Base-by-base conservation (phyloP, 2,888 invertebrate genomes). In the Watsonalla binaria region DNA sequence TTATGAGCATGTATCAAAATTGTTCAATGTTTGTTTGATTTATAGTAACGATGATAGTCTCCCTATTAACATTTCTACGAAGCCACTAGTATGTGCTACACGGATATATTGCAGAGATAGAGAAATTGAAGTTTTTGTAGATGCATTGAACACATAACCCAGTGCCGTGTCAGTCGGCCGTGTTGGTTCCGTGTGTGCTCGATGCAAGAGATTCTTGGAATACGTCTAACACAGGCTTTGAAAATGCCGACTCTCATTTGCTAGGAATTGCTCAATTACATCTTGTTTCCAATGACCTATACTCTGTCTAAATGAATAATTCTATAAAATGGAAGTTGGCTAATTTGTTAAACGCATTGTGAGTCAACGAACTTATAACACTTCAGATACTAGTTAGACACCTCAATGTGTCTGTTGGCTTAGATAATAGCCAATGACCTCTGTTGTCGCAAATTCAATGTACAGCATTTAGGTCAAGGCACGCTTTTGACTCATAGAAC, bases 151-250 rank as follows among this genome's bases (percentile, higher is more conserved):
- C 60, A 54, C 58, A 59, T 68, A 61, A 65, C 63, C 65, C 65
- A 62, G 59, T 70, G 74, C 67, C 70, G 72, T 85, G 86, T 88
- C 81, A 88, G 85, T 86, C 76, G 84, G 85, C 68, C 86, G 71
- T 62, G 62, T 60, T 58, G 74, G 78, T 77, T 84, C 89, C 90
- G 86, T 74, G 62, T 86, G 83, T 65, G 71, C 82, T 78, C 80
- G 64, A 79, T 82, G 66, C 66, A 63, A 67, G 63, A 66, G 65
- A 74, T 83, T 83, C 83, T 61, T 68, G 61, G 80, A 82, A 84
- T 71, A 70, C 72, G 66, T 59, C 61, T 59, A n/a, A n/a, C 54
- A 53, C 53, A 53, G 51, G 46, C 46, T 46, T 46, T 51, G 15
- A 46, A 51, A 34, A n/a, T 35, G 46, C 46, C 33, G 51, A 24